Base-by-base conservation (phyloP, 2,888 invertebrate species). In the Cacoxenus indagator region DNA sequence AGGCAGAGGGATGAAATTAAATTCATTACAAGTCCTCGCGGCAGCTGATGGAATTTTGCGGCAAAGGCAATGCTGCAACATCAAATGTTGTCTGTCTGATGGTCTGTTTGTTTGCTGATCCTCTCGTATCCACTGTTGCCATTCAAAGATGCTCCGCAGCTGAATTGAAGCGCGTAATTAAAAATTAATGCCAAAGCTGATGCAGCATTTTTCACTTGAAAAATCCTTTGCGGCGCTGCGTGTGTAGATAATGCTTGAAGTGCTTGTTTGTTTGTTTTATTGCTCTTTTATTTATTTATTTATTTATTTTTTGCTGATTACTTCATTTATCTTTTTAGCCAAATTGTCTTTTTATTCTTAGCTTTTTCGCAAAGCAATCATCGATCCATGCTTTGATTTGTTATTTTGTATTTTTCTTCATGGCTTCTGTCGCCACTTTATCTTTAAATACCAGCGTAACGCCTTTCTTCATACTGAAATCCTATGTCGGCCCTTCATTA, bases 1-100 rank as follows among this genome's bases (percentile, higher is more conserved):
- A n/a, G n/a, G 37, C 5, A 48, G 22, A 51, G 22, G 22, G 9
- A 51, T 61, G 59, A n/a, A 61, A 29, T 46, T 65, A 48, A 67
- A 62, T 62, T 62, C 61, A 62, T 62, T 62, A 62, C 61, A 43
- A 62, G 43, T 62, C 43, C 29, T 61, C 64, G 65, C 67, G 62
- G 64, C 37, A 76, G 68, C 72, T 74, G 75, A 76, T 75, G 67
- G 75, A 78, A 73, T 71, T 62, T 71, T 75, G 73, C 77, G 72
- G 67, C 73, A 76, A 75, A 73, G 76, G 76, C 70, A 55, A 61
- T 70, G 57, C 65, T 48, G 19, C 51, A 55, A 24, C 26, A 55
- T 55, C 59, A 59, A 9, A 57, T 14, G 11, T 5, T 62, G 31
- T 8, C 31, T 31, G 5, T 31, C n/a, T n/a, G n/a, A n/a, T n/a